Conservation (phyloP, 1,140 invertebrate genomes). For the Drosophila kanapiae region DNA sequence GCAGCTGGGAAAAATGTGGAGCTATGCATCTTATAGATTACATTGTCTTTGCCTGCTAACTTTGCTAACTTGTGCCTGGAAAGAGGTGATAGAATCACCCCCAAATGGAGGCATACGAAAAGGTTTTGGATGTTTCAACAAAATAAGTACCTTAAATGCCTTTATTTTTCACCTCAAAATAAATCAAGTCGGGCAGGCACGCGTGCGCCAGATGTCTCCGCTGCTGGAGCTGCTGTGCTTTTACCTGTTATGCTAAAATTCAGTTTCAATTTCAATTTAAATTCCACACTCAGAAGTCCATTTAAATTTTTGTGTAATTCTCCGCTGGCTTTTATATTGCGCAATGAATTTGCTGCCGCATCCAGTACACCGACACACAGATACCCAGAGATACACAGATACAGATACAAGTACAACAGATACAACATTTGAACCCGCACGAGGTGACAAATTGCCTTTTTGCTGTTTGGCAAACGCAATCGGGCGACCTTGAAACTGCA, state of each 20-base stretch:
- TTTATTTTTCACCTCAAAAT: background rate
- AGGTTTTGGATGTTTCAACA: too few species aligned
- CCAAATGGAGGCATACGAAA: too few species aligned
- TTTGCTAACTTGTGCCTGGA: too few species aligned
- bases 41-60: background rate
- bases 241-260: slow-evolving; percentile 43
- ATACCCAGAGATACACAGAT: slow-evolving; percentile 29
- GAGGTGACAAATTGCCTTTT: slow-evolving; percentile 71
- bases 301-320: slow-evolving; percentile 34
- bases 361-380: background rate
- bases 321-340: slow-evolving; percentile 38
- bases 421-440: slow-evolving; percentile 13
- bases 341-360: slow-evolving; percentile 48
- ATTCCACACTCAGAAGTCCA: slow-evolving; percentile 23
- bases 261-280: slow-evolving; percentile 25
- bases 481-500: slow-evolving; percentile 72
- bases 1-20: background rate
- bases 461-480: slow-evolving; percentile 50
- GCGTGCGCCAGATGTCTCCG: slow-evolving; percentile 1
- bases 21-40: background rate
- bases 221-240: slow-evolving; percentile 1
- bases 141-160: background rate
- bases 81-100: too few species aligned
- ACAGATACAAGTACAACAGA: slow-evolving; percentile 24
- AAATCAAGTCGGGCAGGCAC: background rate